Evolutionary conservation across 2,113 vertebrate genomes (phyloP).

Genomic region (Phalacrocorax pelagicus): DNA sequence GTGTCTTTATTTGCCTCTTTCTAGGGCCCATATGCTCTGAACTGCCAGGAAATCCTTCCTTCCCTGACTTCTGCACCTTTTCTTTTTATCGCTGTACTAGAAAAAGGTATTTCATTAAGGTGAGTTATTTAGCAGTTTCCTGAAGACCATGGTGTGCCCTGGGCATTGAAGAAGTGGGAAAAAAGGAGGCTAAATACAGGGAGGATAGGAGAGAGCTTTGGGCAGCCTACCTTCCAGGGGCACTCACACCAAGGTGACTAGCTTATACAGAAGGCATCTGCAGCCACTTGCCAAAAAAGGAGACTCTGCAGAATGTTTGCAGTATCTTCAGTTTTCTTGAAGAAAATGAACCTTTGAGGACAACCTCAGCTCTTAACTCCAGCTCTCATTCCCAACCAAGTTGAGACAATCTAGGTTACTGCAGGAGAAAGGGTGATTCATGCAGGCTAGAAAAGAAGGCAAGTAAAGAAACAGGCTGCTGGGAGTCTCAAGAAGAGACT

Average conservation of each 20-base stretch:
- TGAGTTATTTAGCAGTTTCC: neutral
- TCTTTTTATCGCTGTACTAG: slow-evolving; percentile 52
- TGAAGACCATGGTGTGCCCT: neutral
- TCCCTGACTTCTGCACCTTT: slow-evolving; percentile 51
- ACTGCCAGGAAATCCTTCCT: neutral
- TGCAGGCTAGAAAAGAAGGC: neutral
- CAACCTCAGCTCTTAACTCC: neutral
- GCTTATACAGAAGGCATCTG: neutral
- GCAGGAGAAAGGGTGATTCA: neutral
- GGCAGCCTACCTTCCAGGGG: neutral
- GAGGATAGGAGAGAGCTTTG: neutral
- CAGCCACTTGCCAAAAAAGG: neutral
- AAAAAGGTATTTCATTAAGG: slow-evolving; percentile 62
- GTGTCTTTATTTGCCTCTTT: neutral
- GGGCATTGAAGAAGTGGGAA: neutral
- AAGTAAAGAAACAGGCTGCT: neutral
- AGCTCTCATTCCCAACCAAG: neutral
- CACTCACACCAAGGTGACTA: neutral
- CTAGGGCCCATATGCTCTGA: slow-evolving; percentile 49
- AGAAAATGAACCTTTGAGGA: neutral
- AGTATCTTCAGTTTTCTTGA: neutral
- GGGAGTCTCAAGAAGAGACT: neutral
- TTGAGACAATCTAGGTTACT: neutral
- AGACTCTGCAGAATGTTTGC: neutral
- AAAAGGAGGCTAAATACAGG: neutral